These are phyloP conservation scores for Brachionichthys hirsutus DNA, from an alignment of 2,113 vertebrate species.

Conservation along the genomic window DNA sequence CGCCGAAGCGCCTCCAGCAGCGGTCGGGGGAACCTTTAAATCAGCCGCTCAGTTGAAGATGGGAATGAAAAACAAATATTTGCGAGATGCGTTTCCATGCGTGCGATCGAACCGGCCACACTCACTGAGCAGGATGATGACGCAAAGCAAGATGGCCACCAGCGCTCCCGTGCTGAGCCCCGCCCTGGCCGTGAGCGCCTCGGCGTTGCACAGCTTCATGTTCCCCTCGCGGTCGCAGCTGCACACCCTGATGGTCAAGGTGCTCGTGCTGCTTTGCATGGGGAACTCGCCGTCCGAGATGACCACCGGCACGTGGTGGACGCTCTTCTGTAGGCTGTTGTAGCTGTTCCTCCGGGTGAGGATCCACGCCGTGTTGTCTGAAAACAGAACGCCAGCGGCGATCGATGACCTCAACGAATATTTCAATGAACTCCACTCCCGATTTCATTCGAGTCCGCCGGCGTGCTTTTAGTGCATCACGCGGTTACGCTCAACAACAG, in stretches of 20 bases:
- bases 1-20: not conserved
- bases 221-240: slow-evolving; percentile 92
- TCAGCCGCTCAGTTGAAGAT: not conserved
- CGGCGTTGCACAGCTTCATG: slow-evolving; percentile 91
- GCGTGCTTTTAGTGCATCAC: slow-evolving; percentile 1
- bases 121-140: slow-evolving; percentile 94
- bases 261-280: slow-evolving; percentile 92
- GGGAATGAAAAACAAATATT: slow-evolving; percentile 3
- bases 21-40: not conserved
- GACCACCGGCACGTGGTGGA: slow-evolving; percentile 90
- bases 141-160: slow-evolving; percentile 93
- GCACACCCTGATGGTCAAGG: slow-evolving; percentile 90
- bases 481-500: slow-evolving; percentile 1
- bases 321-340: slow-evolving; percentile 86
- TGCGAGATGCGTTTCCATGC: not conserved
- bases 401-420: slow-evolving; percentile 8
- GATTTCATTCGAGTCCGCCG: not conserved
- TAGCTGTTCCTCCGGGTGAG: slow-evolving; percentile 87
- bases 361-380: slow-evolving; percentile 96
- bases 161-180: slow-evolving; percentile 95
- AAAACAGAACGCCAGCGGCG: slow-evolving; percentile 39
- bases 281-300: slow-evolving; percentile 90
- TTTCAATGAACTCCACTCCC: not conserved
- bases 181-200: slow-evolving; percentile 87
- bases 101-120: not conserved